These are phyloP conservation scores for Babyrousa celebensis DNA, from an alignment of 2,797 vertebrate genomes.

Conservation along the genomic window DNA sequence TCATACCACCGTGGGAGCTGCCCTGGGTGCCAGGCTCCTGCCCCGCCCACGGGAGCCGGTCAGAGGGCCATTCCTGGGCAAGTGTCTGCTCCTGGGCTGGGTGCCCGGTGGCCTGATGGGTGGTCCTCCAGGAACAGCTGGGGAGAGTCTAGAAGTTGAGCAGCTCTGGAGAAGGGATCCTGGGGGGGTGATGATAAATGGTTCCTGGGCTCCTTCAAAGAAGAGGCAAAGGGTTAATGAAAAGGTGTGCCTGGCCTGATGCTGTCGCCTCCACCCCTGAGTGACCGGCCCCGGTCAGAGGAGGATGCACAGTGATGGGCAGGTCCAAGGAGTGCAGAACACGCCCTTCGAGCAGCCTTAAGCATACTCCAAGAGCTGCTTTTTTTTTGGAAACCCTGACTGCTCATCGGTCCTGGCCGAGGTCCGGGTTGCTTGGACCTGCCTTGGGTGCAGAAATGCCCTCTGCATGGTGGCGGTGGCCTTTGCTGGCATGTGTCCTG, in stretches of 20 bases:
- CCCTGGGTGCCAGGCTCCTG: neutral
- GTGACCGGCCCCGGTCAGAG: accelerated
- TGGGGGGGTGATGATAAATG: neutral
- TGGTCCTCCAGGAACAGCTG: neutral
- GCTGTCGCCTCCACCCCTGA: accelerated
- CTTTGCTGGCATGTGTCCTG: accelerated
- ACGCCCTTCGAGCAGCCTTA: accelerated
- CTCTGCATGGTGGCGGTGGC: neutral
- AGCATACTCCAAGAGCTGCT: neutral
- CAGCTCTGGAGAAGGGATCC: neutral
- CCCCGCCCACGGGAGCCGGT: accelerated
- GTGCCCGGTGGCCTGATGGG: accelerated
- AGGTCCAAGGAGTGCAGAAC: neutral
- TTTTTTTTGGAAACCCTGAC: neutral
- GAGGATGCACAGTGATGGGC: neutral
- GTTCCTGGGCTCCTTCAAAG: neutral
- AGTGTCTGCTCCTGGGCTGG: neutral
- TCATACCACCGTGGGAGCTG: accelerated
- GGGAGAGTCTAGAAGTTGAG: neutral
- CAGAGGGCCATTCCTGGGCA: accelerated
- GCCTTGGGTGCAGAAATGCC: neutral
- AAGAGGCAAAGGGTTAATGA: neutral
- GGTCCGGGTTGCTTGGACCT: accelerated
- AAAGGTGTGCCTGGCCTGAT: too few relatives aligned
- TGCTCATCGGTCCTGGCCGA: neutral